These are phyloP conservation scores for Balanococcus diminutus DNA, from an alignment of 2,888 invertebrate genomes.

Conservation along the genomic window DNA sequence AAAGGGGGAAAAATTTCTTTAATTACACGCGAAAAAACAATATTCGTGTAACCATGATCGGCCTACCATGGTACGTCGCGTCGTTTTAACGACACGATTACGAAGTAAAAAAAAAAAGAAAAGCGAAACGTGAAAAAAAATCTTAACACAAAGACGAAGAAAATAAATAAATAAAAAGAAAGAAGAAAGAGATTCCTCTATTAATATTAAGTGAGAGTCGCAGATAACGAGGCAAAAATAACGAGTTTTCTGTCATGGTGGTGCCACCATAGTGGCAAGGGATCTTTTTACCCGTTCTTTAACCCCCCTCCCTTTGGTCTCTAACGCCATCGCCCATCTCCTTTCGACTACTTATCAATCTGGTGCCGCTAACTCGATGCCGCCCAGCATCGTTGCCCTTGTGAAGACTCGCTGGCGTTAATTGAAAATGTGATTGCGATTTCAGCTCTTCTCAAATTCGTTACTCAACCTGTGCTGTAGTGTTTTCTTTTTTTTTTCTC, in stretches of 20 bases:
- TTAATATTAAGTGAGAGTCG: conserved; percentile 54
- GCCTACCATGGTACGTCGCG: background rate
- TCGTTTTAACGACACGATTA: too few species aligned
- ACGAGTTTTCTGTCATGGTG: conserved; percentile 54
- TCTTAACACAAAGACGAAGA: background rate
- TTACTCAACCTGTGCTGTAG: conserved; percentile 9
- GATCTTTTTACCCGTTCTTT: conserved; percentile 42
- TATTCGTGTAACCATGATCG: background rate
- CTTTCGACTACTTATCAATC: conserved; percentile 53
- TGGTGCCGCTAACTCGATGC: conserved; percentile 48
- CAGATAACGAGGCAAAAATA: conserved; percentile 55
- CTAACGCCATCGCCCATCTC: background rate
- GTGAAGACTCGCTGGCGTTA: background rate
- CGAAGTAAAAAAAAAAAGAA: background rate
- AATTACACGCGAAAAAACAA: background rate
- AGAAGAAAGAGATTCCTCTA: conserved; percentile 50
- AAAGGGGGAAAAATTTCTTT: background rate
- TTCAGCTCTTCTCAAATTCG: conserved; percentile 6
- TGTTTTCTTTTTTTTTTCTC: conserved; percentile 7
- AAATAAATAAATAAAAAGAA: conserved; percentile 39
- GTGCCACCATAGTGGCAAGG: conserved; percentile 53
- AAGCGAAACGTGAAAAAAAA: background rate
- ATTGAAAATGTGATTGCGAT: conserved; percentile 53
- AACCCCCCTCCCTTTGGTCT: background rate
- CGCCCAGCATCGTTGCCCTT: background rate